Evolutionary conservation across 2,797 vertebrate species (phyloP).

Genomic region (Lophius americanus): DNA sequence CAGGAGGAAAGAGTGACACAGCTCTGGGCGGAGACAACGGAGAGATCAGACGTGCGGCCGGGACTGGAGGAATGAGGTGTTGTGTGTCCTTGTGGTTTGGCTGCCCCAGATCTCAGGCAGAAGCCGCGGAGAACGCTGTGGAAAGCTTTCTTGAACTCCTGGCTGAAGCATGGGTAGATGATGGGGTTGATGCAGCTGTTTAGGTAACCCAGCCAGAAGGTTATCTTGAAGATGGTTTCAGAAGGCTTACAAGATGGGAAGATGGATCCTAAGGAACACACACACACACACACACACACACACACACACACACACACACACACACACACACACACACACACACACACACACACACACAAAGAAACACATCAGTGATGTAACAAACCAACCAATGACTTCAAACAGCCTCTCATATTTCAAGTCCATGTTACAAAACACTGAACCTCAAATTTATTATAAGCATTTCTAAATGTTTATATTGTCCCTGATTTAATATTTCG

Average conservation of each 20-base stretch:
- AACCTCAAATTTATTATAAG: too few species aligned
- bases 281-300: constrained; percentile 15
- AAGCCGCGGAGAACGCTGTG: constrained; percentile 86
- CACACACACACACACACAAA: too few species aligned
- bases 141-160: constrained; percentile 96
- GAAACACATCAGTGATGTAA: too few species aligned
- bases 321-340: too few species aligned
- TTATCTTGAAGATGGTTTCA: constrained; percentile 95
- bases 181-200: constrained; percentile 99
- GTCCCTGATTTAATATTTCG: too few species aligned
- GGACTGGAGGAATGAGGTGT: constrained; percentile 37
- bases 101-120: constrained; percentile 80
- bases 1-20: neutral
- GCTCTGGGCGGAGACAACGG: constrained; percentile 40
- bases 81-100: constrained; percentile 59
- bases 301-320: neutral
- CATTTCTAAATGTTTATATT: too few species aligned
- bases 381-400: too few species aligned
- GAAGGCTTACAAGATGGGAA: constrained; percentile 93
- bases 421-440: too few species aligned
- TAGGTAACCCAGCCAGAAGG: constrained; percentile 98
- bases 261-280: constrained; percentile 86
- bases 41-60: constrained; percentile 22
- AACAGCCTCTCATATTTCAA: too few species aligned
- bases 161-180: constrained; percentile 96